Evolutionary conservation across 2,113 vertebrate genomes (phyloP), one percentile per base, ranked within the genome.

Genomic region (Triplophysa tibetana): DNA sequence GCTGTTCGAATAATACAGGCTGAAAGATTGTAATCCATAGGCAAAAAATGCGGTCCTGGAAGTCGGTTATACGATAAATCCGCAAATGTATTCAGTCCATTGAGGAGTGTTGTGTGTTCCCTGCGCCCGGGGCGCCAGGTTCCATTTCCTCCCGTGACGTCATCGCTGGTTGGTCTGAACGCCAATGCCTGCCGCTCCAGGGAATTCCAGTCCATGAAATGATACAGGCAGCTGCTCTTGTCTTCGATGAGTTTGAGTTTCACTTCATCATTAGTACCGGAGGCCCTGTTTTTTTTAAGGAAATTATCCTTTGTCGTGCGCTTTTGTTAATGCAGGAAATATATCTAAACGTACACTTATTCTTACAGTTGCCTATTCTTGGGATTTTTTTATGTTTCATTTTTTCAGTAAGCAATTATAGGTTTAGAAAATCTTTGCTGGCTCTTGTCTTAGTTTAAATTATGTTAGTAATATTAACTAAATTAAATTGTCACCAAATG

Each of bases 101-200:
- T 86, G 83, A 83, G 81, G 81, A 81, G 72, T 79, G 66, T 81
- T 48, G 67, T 10, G 26, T 10, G 26, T 38, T 74, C 83, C 77
- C 60, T 84, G 81, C 85, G 82, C 84, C 85, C 84, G 81, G 52
- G 81, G 78, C 77, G 79, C 83, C 84, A 78, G 76, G 86, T 84
- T 84, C 83, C 81, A 82, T 80, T 82, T 86, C 84, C 87, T 77
- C 72, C 60, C 60, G 29, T 89, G 86, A 89, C 88, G 88, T 89
- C 88, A 89, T 8, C 50, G 26, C 2, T 4, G 33, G 45, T 75
- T 38, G 70, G 60, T 29, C 24, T 48, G 24, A 21, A 33, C 74
- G 33, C 33, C 6, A 38, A 6, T 38, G 33, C 6, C 33, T 38
- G 33, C 5, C 33, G 33, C 33, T 38, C 33, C 33, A 38, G 33